A percentile compares a stretch with the other conserved stretches of the same genome.
Evolutionary conservation across 2,888 invertebrate species (phyloP).

Genomic region (Athalia circularis): DNA sequence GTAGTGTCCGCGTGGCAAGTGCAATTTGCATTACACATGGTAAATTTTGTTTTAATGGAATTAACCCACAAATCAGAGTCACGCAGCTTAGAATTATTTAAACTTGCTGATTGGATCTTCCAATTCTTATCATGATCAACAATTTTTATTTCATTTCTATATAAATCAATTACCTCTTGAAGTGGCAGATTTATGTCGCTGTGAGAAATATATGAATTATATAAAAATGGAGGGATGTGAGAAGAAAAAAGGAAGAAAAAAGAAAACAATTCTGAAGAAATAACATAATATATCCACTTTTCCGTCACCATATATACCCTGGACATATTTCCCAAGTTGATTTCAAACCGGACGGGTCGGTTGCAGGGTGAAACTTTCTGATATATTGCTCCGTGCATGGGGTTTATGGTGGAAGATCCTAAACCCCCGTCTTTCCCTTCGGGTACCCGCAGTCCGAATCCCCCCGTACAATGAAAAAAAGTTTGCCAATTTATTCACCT

Average conservation of each 20-base stretch:
- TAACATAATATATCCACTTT: constrained; percentile 13
- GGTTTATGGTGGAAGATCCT: constrained; percentile 45
- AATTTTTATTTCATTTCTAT: neutral
- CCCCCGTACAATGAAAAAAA: constrained; percentile 50
- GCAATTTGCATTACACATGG: too few species aligned
- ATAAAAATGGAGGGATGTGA: neutral
- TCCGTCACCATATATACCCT: constrained; percentile 31
- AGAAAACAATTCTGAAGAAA: constrained; percentile 22
- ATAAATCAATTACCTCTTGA: too few species aligned
- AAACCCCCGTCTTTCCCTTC: constrained; percentile 17
- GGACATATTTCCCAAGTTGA: constrained; percentile 33
- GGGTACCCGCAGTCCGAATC: constrained; percentile 17
- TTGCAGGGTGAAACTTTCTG: constrained; percentile 57
- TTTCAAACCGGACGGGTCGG: constrained; percentile 33
- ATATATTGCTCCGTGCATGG: constrained; percentile 56
- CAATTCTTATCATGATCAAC: neutral
- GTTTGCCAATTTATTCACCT: constrained; percentile 67
- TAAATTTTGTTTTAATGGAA: too few species aligned
- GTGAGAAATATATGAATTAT: neutral
- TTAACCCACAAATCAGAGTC: too few species aligned
- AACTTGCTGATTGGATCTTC: too few species aligned
- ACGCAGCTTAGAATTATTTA: too few species aligned
- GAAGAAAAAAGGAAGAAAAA: neutral
- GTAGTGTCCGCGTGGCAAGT: too few species aligned
- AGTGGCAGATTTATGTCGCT: neutral